Evolutionary conservation across 2,888 invertebrate species (phyloP), one percentile per base, ranked within the genome.

Genomic region (Galeruca laticollis): DNA sequence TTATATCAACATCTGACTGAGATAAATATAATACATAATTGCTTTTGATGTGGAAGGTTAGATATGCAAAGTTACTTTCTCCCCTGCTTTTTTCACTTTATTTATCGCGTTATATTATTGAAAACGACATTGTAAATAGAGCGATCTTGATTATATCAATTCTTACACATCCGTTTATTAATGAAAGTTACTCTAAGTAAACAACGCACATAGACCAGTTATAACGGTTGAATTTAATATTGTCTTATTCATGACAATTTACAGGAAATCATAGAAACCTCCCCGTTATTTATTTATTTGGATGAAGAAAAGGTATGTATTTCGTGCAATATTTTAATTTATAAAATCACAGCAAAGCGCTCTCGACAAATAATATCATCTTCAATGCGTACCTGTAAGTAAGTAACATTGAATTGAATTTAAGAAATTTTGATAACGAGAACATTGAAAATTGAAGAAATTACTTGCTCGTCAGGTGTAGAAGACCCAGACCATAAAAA

Each of bases 61-160:
- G n/a, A 56, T 40, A 54, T 56, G 26, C 26, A 18, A 57, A 65
- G 9, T 59, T 65, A 65, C 65, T 65, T 65, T 65, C 65, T 49
- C 49, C 54, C 20, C 20, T 59, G 13, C 33, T 57, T 62, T 62
- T 49, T 40, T 26, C 10, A 6, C 26, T 33, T 47, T 26, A 21
- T 49, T 51, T 57, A 65, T 35, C 56, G 10, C 18, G 15, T 13
- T 60, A 47, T 47, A 10, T 60, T 31, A 70, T 67, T 63, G 70
- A 70, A 70, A 70, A 62, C 35, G 33, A 51, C 57, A 51, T 49
- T 59, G 70, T 67, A 67, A 70, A 68, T 70, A 68, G 70, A 70
- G 63, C 70, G 63, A 68, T 52, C 60, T 68, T n/a, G 63, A 54
- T 70, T 70, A 68, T 67, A 68, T 70, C 68, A 63, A 68, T 33